These are phyloP conservation scores for Helostoma temminkii DNA, from an alignment of 2,797 vertebrate genomes.

Conservation along the genomic window DNA sequence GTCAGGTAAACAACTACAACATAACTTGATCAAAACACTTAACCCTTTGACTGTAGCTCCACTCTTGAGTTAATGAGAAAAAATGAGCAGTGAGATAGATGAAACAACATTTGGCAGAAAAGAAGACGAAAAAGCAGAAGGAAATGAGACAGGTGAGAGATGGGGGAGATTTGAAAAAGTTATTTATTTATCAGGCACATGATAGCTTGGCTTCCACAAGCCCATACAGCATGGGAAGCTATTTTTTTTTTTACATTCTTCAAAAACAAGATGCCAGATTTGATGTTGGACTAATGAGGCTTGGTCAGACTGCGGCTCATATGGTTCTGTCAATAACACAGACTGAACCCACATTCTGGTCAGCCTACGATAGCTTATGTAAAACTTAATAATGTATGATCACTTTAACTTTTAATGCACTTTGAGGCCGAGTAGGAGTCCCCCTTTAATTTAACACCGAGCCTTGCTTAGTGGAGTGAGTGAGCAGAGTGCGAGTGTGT, in stretches of 20 bases:
- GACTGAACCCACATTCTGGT: constrained; percentile 48
- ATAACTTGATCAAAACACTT: constrained; percentile 51
- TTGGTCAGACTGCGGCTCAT: constrained; percentile 51
- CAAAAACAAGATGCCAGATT: constrained; percentile 47
- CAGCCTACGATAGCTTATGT: constrained; percentile 63
- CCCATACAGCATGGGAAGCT: constrained; percentile 37
- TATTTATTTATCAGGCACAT: constrained; percentile 74
- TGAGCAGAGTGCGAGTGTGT: constrained; percentile 36
- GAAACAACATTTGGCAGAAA: constrained; percentile 19
- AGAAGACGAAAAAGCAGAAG: constrained; percentile 38
- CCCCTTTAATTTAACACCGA: constrained; percentile 76
- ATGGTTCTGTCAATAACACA: constrained; percentile 59
- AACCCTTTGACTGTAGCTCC: constrained; percentile 32
- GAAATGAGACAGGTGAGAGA: constrained; percentile 76
- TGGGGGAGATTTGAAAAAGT: constrained; percentile 53
- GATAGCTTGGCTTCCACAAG: constrained; percentile 38
- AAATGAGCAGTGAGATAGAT: constrained; percentile 19
- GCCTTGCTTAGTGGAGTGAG: constrained; percentile 37
- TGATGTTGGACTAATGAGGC: constrained; percentile 66
- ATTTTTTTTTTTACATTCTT: constrained; percentile 46
- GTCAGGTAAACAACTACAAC: constrained; percentile 50
- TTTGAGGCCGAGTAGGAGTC: constrained; percentile 63
- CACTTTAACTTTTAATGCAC: constrained; percentile 79
- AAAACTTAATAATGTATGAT: constrained; percentile 80
- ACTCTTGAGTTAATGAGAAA: constrained; percentile 34